Evolutionary conservation across 2,113 vertebrate species (phyloP), one percentile per base, ranked within the genome.

Genomic region (Channa argus): DNA sequence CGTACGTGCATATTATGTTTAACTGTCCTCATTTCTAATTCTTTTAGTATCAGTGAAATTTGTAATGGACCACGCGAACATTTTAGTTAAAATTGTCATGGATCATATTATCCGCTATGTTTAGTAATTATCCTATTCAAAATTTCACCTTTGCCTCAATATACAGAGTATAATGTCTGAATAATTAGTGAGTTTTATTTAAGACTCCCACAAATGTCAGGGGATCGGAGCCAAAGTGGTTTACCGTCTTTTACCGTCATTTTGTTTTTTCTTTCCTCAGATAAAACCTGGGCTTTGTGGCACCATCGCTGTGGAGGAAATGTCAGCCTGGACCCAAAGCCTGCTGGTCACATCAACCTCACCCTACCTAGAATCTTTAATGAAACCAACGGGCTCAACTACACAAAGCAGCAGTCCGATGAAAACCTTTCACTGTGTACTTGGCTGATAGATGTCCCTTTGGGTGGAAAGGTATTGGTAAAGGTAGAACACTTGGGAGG

Each of bases 371-470:
- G 47, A 54, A 52, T 6, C 43, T 39, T 53, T 55, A 51, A 33
- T 24, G 51, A 79, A 50, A 8, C 38, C 46, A 59, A 47, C 39
- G 44, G 6, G 2, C 10, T 15, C 37, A 0, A 51, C 45, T 15
- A 46, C 51, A 11, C 3, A 38, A 56, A 8, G 1, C 47, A 12
- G 13, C 61, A 6, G 53, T 46, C 60, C 34, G 46, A 58, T 0
- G 12, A 49, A 13, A 39, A 15, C 55, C 33, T 43, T 24, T 38
- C 50, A 10, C n/a, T 61, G 15, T 94, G 91, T 62, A 86, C 76
- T n/a, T 91, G 90, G 89, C 63, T 53, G 12, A 45, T 94, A 8
- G 43, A 69, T 8, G 2, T 90, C n/a, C 76, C 76, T 24, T 11
- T 3, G 14, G 82, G 74, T 3, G 77, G 71, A 39, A 68, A 34